These are phyloP conservation scores for Astur gentilis DNA, from an alignment of 2,113 vertebrate species.

Conservation along the genomic window DNA sequence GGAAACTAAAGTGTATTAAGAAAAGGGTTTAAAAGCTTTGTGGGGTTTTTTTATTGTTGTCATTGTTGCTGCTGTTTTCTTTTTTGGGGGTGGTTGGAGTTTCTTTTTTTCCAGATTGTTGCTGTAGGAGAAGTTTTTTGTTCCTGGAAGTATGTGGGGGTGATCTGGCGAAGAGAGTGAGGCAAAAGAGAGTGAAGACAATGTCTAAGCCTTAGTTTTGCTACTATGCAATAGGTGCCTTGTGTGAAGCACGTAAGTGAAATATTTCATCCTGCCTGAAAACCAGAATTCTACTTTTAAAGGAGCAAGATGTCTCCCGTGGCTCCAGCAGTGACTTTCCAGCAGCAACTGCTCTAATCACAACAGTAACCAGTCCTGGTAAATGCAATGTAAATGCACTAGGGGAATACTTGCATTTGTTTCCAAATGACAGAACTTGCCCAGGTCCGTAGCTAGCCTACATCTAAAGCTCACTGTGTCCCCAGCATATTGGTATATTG, in stretches of 20 bases:
- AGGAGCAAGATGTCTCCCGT: neutral
- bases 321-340: neutral
- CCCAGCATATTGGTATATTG: neutral
- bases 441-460: neutral
- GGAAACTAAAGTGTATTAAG: neutral
- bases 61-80: neutral
- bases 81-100: neutral
- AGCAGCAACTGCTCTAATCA: neutral
- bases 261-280: neutral
- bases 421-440: neutral
- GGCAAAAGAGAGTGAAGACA: neutral
- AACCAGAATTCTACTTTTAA: neutral
- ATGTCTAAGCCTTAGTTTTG: neutral
- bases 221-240: neutral
- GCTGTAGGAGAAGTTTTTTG: neutral
- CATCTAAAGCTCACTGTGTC: neutral
- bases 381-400: neutral
- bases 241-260: neutral
- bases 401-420: neutral
- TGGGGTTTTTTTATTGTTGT: neutral
- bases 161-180: neutral
- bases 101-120: neutral
- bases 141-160: neutral
- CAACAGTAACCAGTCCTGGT: neutral
- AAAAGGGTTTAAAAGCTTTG: neutral